Conservation (phyloP, 2,888 invertebrate genomes). For the Eupithecia centaureata region DNA sequence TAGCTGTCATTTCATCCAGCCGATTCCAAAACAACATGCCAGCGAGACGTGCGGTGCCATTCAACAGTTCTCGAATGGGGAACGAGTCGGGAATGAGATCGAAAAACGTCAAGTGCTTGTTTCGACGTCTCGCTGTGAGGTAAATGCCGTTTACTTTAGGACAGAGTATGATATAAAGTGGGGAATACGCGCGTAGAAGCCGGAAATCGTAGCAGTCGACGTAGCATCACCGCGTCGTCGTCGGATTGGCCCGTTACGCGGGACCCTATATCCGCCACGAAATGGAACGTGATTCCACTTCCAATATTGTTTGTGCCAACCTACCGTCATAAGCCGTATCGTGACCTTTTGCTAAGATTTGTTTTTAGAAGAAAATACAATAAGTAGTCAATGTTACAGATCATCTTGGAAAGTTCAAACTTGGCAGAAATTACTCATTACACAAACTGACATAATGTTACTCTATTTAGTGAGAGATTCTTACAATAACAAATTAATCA, state of each 20-base stretch:
- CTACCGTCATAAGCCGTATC: conserved; percentile 48
- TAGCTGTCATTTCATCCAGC: conserved; percentile 36
- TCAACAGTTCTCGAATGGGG: conserved; percentile 44
- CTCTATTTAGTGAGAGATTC: background rate
- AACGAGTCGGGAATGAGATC: conserved; percentile 41
- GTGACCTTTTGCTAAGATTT: conserved; percentile 32
- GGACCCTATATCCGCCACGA: conserved; percentile 76
- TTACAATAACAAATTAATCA: background rate
- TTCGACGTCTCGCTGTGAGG: conserved; percentile 50
- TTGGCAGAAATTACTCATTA: background rate
- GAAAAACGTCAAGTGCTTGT: conserved; percentile 47
- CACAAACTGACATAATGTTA: background rate
- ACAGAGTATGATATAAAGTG: conserved; percentile 63
- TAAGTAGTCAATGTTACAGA: conserved; percentile 10
- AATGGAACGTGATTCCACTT: conserved; percentile 75
- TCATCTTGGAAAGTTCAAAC: background rate
- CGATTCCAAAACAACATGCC: conserved; percentile 42
- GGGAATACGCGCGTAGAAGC: conserved; percentile 57
- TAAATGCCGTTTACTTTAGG: conserved; percentile 50
- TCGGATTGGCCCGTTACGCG: conserved; percentile 68
- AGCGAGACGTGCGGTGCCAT: conserved; percentile 30
- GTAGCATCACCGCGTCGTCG: conserved; percentile 69
- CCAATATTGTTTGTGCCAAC: conserved; percentile 59
- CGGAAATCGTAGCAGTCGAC: conserved; percentile 75
- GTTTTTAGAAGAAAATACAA: conserved; percentile 11